These are phyloP conservation scores for Botia kubotai DNA, from an alignment of 2,797 vertebrate species.

Conservation along the genomic window DNA sequence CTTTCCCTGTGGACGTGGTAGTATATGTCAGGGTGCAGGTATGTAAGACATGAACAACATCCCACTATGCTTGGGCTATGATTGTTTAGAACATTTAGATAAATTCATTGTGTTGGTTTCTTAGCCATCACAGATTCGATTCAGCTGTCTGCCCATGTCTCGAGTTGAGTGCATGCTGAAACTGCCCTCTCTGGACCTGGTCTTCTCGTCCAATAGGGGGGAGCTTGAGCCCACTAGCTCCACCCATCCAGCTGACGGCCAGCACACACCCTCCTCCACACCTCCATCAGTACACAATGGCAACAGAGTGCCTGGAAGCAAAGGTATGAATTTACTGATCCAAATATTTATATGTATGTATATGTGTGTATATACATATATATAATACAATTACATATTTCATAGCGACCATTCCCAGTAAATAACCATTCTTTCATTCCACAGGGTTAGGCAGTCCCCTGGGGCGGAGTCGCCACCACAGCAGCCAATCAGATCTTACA, in stretches of 20 bases:
- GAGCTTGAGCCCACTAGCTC: conserved; percentile 88
- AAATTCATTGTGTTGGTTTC: conserved; percentile 36
- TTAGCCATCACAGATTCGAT: conserved; percentile 98
- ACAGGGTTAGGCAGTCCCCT: conserved; percentile 88
- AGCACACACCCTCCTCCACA: conserved; percentile 72
- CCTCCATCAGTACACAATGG: conserved; percentile 76
- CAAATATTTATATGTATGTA: no score
- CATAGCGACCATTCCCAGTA: no score
- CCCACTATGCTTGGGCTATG: neutral
- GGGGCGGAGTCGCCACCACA: conserved; percentile 92
- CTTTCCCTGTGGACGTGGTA: conserved; percentile 97
- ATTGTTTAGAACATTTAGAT: no score
- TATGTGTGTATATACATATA: no score
- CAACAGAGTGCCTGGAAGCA: conserved; percentile 81
- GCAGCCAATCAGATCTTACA: conserved; percentile 94
- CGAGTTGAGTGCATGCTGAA: conserved; percentile 99
- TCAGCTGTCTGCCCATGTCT: conserved; percentile 97
- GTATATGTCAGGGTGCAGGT: conserved; percentile 99
- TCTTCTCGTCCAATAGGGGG: conserved; percentile 97
- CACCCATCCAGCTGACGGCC: conserved; percentile 76
- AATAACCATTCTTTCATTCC: neutral
- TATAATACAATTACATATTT: no score
- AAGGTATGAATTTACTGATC: conserved; percentile 80
- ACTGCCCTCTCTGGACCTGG: conserved; percentile 94
- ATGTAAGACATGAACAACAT: conserved; percentile 34